These are phyloP conservation scores for Pachymerium ferrugineum DNA, from an alignment of 2,888 invertebrate species.

Conservation along the genomic window DNA sequence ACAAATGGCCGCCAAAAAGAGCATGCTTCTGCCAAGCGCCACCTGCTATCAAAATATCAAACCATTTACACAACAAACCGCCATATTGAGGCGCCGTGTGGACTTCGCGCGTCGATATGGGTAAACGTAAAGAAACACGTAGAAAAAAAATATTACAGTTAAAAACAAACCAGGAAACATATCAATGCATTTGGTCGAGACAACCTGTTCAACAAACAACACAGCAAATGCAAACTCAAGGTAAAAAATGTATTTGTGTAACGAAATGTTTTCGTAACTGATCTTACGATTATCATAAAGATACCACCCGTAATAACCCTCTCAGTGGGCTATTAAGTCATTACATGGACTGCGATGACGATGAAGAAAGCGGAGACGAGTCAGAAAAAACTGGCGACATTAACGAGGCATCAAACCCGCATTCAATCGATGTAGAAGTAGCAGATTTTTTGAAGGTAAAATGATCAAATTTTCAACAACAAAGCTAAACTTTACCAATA, in stretches of 20 bases:
- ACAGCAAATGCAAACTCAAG: neutral
- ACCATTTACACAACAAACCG: too few relatives aligned
- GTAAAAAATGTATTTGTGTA: neutral
- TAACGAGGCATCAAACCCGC: neutral
- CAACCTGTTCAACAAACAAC: neutral
- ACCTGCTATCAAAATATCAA: too few relatives aligned
- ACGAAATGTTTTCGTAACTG: neutral
- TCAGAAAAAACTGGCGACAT: neutral
- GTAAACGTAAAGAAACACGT: neutral
- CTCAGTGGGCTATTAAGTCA: slow-evolving; percentile 33
- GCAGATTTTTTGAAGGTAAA: slow-evolving; percentile 34
- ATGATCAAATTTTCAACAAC: neutral
- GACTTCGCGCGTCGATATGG: neutral
- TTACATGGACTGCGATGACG: slow-evolving; percentile 35
- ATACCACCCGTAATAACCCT: slow-evolving; percentile 16
- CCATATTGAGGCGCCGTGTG: too few relatives aligned
- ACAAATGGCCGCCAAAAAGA: too few relatives aligned
- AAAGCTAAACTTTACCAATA: neutral
- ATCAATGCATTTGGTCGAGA: neutral
- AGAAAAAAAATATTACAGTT: neutral
- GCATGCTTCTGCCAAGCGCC: too few relatives aligned
- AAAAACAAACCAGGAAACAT: neutral
- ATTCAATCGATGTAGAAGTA: slow-evolving; percentile 30
- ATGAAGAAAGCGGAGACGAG: neutral
- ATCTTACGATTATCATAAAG: neutral